Evolutionary conservation across 2,888 invertebrate genomes (phyloP), one percentile per base, ranked within the genome.

Genomic region (Neelides folsomi): DNA sequence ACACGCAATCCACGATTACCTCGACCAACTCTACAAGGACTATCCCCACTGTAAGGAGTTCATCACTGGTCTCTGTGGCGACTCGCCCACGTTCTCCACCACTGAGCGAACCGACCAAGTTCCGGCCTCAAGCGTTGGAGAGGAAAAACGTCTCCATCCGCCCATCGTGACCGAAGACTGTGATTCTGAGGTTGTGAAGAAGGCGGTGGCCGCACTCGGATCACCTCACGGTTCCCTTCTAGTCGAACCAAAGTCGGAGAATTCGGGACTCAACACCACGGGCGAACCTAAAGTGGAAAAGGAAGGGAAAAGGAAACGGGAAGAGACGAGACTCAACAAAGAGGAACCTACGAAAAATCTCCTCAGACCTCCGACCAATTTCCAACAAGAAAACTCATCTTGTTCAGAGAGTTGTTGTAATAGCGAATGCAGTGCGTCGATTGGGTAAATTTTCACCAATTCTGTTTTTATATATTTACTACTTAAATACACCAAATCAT

Each of bases 11-110:
- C 64, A 62, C 15, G 64, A 65, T 51, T 65, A 65, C 19, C 51
- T 65, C 39, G 65, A 79, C 43, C 76, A 79, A 62, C 82, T 83
- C 70, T 83, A 82, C 68, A 77, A 77, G 10, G 82, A 82, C 65
- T 80, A 81, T 64, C 79, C 79, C 1, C 77, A 77, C 57, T 81
- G 80, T 63, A 76, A 79, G 52, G 80, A 82, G 53, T 73, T 79
- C 18, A 78, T 80, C 56, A 69, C 71, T 8, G 73, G 74, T 60
- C 66, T 68, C 51, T 65, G 66, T 55, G 60, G 59, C 20, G 60
- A 62, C 35, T 68, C 70, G 49, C 27, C 27, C 54, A 16, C 5
- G 18, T 15, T 20, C 6, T 9, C 12, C 13, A 43, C n/a, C 12
- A 5, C n/a, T 12, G 12, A 36, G 9, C 12, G 8, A 9, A 36